Evolutionary conservation across 2,888 invertebrate genomes (phyloP).

Genomic region (Caenorhabditis wallacei): DNA sequence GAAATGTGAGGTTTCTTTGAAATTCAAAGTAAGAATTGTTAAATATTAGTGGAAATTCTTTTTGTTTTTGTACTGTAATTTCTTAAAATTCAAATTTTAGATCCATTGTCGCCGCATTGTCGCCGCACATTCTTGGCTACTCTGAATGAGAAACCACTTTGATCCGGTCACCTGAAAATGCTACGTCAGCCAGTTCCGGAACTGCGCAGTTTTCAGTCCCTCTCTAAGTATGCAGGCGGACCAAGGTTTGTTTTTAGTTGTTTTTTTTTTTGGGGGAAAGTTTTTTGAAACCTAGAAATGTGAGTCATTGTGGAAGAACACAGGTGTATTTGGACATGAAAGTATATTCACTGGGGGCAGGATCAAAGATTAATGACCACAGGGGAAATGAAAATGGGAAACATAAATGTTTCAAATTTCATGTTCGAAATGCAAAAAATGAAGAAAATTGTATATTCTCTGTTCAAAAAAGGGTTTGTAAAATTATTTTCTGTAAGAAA

Average conservation of each 20-base stretch:
- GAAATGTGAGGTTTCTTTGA: background rate
- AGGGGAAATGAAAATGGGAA: no score
- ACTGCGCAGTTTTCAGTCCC: conserved; percentile 83
- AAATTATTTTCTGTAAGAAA: no score
- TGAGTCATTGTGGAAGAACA: background rate
- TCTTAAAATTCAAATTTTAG: conserved; percentile 19
- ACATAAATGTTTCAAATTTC: no score
- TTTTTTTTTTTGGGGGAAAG: background rate
- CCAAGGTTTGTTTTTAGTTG: conserved; percentile 71
- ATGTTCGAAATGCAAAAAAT: no score
- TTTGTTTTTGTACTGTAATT: background rate
- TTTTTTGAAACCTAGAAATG: background rate
- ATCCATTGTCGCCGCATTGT: conserved; percentile 41
- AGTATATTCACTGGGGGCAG: no score
- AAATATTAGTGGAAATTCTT: background rate
- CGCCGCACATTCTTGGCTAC: conserved; percentile 48
- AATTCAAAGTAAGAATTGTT: background rate
- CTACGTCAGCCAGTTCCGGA: conserved; percentile 83
- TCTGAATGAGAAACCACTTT: conserved; percentile 73
- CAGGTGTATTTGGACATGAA: no score
- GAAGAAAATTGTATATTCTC: no score
- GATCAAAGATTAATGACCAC: no score
- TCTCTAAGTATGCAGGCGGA: conserved; percentile 80
- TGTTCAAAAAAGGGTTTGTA: no score
- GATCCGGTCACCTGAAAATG: conserved; percentile 72